Percentiles rank a stretch among this genome's conserved stretches.
Conservation (phyloP, 2,797 vertebrate species). For the Serranus cabrilla region DNA sequence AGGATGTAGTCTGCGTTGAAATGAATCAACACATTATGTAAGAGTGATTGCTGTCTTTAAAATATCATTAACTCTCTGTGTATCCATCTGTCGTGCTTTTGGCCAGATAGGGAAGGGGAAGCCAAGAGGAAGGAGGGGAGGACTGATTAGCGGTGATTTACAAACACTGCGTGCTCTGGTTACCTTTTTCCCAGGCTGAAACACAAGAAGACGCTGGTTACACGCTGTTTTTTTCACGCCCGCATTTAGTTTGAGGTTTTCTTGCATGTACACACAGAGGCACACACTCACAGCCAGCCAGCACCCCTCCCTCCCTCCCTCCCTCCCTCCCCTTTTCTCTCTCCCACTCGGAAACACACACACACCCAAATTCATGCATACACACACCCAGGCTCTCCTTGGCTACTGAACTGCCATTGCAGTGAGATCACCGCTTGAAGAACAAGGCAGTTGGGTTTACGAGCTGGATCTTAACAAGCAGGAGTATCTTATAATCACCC, state of each 20-base stretch:
- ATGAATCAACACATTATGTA: slow-evolving; percentile 71
- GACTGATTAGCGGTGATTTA: slow-evolving; percentile 78
- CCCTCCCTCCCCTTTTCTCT: slow-evolving; percentile 26
- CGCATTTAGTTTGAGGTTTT: slow-evolving; percentile 69
- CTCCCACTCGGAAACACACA: slow-evolving; percentile 16
- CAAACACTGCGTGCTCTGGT: slow-evolving; percentile 73
- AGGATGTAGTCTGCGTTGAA: slow-evolving; percentile 59
- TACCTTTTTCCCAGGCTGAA: slow-evolving; percentile 77
- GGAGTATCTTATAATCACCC: slow-evolving; percentile 48
- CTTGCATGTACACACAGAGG: slow-evolving; percentile 42
- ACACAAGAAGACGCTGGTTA: slow-evolving; percentile 61
- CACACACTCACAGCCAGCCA: slow-evolving; percentile 44
- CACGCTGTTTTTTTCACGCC: slow-evolving; percentile 35
- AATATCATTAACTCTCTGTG: slow-evolving; percentile 74
- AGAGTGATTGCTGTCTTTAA: slow-evolving; percentile 76
- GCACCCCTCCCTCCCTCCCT: background rate
- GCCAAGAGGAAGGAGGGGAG: slow-evolving; percentile 41
- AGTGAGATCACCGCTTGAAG: slow-evolving; percentile 82
- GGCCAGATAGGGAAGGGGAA: slow-evolving; percentile 50
- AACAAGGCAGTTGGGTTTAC: slow-evolving; percentile 65
- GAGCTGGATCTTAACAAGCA: slow-evolving; percentile 48
- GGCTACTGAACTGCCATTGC: slow-evolving; percentile 81
- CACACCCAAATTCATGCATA: slow-evolving; percentile 54
- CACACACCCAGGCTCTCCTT: slow-evolving; percentile 76
- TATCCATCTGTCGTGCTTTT: slow-evolving; percentile 73